Percentiles rank a stretch among this genome's conserved stretches.
phyloP scores from a whole-genome alignment of 1,140 invertebrate species.

The Drosophila triauraria region DNA sequence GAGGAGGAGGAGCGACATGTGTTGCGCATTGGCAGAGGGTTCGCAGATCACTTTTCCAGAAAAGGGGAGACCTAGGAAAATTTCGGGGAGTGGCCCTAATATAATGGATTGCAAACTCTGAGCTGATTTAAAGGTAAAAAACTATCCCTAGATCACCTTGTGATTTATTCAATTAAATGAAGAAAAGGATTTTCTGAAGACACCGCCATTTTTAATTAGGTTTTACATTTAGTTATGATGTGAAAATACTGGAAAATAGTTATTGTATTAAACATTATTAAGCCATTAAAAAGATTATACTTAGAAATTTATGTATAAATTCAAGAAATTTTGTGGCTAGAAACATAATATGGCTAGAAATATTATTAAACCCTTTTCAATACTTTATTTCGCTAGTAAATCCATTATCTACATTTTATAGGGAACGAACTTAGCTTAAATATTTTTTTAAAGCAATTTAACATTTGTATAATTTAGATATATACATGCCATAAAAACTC shows the following conservation, averaged over 20 bases:
- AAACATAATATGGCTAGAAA: too few species aligned
- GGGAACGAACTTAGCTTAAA: not conserved
- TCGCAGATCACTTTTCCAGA: slow-evolving; percentile 28
- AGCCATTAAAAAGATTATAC: too few species aligned
- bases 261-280: too few species aligned
- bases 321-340: too few species aligned
- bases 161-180: slow-evolving; percentile 5
- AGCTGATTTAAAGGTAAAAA: slow-evolving; percentile 1
- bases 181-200: not conserved
- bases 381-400: not conserved
- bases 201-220: not conserved
- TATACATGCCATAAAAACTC: not conserved
- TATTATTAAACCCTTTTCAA: too few species aligned
- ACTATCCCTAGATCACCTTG: not conserved
- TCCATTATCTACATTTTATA: not conserved
- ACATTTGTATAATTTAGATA: slow-evolving; percentile 1
- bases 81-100: slow-evolving; percentile 8
- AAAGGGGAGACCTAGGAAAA: not conserved
- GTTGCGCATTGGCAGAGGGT: slow-evolving; percentile 50
- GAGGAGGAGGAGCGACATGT: slow-evolving; percentile 17
- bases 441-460: not conserved
- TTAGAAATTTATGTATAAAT: too few species aligned
- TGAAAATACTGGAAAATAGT: not conserved
- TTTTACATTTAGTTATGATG: not conserved
- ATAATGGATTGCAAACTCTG: slow-evolving; percentile 23